Evolutionary conservation across 2,888 invertebrate species (phyloP).

Genomic region (Erebia palarica): DNA sequence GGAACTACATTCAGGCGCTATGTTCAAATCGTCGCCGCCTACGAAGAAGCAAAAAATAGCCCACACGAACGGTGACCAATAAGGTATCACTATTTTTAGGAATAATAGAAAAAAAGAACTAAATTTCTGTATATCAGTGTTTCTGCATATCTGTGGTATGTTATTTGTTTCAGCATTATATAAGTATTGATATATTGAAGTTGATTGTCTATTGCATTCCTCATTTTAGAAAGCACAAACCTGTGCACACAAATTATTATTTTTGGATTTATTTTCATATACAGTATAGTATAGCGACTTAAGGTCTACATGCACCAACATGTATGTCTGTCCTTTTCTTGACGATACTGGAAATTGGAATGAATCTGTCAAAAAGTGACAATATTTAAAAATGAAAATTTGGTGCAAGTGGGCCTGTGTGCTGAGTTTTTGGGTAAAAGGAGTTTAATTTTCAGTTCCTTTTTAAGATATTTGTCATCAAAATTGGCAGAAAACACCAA

Average conservation of each 20-base stretch:
- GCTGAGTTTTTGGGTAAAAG: too few species aligned
- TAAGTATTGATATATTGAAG: neutral
- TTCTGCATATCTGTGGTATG: neutral
- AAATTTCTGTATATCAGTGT: neutral
- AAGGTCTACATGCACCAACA: too few species aligned
- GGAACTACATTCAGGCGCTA: constrained; percentile 62
- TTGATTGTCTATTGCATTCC: constrained; percentile 13
- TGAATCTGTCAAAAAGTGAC: too few species aligned
- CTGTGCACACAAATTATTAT: constrained; percentile 2
- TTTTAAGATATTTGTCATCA: too few species aligned
- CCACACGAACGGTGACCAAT: constrained; percentile 66
- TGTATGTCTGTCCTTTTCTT: too few species aligned
- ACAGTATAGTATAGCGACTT: neutral
- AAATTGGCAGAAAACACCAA: too few species aligned
- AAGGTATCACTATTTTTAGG: constrained; percentile 32
- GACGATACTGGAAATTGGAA: too few species aligned
- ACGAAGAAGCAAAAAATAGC: constrained; percentile 63
- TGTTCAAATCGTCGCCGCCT: constrained; percentile 62
- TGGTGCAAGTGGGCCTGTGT: too few species aligned
- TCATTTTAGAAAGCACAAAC: constrained; percentile 7
- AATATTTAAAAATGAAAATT: too few species aligned
- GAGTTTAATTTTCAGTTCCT: too few species aligned
- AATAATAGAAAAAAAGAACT: neutral
- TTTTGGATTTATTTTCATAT: constrained; percentile 1
- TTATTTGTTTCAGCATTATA: constrained; percentile 7